Conservation (phyloP, 2,797 vertebrate genomes). For the Silurus aristotelis region DNA sequence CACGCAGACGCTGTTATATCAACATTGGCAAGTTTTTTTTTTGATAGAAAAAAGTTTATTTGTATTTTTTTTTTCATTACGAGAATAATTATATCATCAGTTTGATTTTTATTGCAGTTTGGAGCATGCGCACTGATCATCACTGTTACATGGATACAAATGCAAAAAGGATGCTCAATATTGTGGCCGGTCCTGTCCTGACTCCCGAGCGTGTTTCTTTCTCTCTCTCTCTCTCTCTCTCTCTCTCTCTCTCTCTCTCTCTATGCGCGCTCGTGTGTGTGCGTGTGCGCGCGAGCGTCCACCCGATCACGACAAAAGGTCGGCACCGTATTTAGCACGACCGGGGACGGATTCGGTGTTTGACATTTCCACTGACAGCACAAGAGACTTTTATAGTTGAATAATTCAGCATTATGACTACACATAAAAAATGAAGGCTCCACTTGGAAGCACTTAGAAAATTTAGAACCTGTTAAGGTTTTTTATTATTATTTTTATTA, state of each 20-base stretch:
- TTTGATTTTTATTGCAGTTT: neutral
- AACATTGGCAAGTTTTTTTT: neutral
- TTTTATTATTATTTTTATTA: too few relatives aligned
- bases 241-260: too few relatives aligned
- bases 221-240: neutral
- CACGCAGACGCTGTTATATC: neutral
- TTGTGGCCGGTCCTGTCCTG: neutral
- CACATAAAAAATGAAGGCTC: slow-evolving; percentile 9
- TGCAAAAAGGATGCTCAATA: neutral
- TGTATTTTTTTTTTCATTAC: neutral
- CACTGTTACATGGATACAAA: slow-evolving; percentile 6
- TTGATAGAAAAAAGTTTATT: neutral
- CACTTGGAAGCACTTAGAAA: neutral
- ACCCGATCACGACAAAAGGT: slow-evolving; percentile 29
- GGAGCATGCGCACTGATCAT: neutral
- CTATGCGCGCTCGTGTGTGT: neutral
- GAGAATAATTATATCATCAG: neutral
- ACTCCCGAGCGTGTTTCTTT: neutral
- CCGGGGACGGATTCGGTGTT: slow-evolving; percentile 13
- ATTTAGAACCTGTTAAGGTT: neutral
- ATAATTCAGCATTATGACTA: slow-evolving; percentile 7
- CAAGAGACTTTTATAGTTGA: slow-evolving; percentile 23
- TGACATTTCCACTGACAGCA: slow-evolving; percentile 39
- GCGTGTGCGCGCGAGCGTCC: slow-evolving; percentile 1
- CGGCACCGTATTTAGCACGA: slow-evolving; percentile 27